Conservation (phyloP, 2,888 invertebrate species). For the Masnerella sp. region DNA sequence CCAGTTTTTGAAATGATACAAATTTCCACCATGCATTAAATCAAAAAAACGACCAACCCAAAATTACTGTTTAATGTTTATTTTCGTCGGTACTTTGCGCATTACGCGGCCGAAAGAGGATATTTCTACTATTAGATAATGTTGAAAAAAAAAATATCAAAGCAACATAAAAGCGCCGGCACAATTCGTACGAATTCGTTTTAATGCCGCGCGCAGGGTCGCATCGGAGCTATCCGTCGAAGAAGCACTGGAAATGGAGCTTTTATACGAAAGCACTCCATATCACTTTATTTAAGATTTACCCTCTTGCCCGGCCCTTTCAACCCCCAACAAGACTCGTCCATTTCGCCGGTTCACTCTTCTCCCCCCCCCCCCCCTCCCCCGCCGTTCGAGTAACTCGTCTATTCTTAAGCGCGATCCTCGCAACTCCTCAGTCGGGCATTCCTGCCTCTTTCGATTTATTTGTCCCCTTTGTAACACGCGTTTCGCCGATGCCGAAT, state of each 20-base stretch:
- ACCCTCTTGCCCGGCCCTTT: conserved; percentile 77
- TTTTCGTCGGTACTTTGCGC: conserved; percentile 28
- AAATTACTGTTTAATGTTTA: no score
- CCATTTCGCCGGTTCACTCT: conserved; percentile 74
- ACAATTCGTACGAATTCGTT: conserved; percentile 60
- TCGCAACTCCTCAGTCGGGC: conserved; percentile 62
- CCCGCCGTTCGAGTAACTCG: conserved; percentile 59
- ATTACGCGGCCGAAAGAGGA: conserved; percentile 34
- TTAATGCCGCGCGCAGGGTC: conserved; percentile 61
- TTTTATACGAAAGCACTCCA: conserved; percentile 78
- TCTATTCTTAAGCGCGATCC: conserved; percentile 72
- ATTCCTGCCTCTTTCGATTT: conserved; percentile 39
- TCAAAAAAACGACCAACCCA: no score
- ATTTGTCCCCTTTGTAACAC: conserved; percentile 38
- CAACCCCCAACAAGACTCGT: conserved; percentile 78
- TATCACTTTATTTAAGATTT: conserved; percentile 78
- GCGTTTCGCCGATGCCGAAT: conserved; percentile 28
- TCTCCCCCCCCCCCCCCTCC: conserved; percentile 51
- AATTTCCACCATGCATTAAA: no score
- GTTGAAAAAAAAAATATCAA: conserved; percentile 39
- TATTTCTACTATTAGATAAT: conserved; percentile 50
- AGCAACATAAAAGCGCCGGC: conserved; percentile 55
- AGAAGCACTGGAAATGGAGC: conserved; percentile 76
- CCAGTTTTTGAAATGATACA: no score
- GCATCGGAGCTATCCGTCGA: conserved; percentile 68